Evolutionary conservation across 2,113 vertebrate genomes (phyloP).

Genomic region (Narcine bancroftii): DNA sequence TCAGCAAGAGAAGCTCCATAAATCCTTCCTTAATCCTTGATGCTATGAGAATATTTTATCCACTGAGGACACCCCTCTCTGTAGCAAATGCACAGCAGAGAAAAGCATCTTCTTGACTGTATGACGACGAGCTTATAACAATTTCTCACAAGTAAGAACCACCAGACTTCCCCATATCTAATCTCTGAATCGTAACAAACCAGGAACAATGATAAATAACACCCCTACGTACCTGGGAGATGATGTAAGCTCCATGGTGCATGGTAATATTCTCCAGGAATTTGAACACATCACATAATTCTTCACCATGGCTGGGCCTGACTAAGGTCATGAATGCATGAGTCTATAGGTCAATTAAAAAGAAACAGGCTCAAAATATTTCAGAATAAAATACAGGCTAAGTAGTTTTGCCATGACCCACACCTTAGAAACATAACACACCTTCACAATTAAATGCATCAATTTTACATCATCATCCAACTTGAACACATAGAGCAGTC

Average conservation of each 20-base stretch:
- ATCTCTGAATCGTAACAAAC: constrained; percentile 20
- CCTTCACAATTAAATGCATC: constrained; percentile 22
- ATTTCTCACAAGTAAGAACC: neutral
- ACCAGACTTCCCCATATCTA: neutral
- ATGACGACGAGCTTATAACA: neutral
- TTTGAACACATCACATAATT: neutral
- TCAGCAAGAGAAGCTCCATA: neutral
- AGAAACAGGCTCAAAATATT: neutral
- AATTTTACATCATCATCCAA: constrained; percentile 29
- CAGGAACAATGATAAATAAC: neutral
- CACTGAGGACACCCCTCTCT: neutral
- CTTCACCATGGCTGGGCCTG: neutral
- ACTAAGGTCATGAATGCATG: neutral
- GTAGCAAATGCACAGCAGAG: neutral
- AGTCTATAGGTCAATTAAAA: neutral
- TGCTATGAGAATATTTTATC: too few species aligned
- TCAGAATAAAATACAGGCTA: constrained; percentile 20
- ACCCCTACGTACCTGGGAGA: neutral
- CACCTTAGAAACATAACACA: constrained; percentile 15
- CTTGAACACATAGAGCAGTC: neutral
- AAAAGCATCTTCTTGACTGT: neutral
- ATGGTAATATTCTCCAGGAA: neutral
- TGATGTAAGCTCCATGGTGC: neutral
- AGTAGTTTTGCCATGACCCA: neutral
- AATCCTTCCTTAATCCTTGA: neutral